phyloP scores from a whole-genome alignment of 2,113 vertebrate species.

The Pampusana beccarii region DNA sequence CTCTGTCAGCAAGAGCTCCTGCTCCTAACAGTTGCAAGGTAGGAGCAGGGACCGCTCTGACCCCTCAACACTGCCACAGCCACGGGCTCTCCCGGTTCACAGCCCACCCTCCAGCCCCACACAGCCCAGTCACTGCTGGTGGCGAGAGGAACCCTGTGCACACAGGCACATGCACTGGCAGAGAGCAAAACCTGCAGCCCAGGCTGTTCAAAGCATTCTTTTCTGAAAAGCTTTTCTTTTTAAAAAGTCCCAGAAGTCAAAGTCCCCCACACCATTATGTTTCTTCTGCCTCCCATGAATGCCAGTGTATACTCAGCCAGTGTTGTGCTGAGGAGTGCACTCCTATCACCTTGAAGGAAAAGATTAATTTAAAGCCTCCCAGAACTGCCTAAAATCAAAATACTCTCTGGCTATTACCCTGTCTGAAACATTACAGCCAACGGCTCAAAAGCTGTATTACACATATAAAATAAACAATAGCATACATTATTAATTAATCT shows the following conservation, averaged over 20 bases:
- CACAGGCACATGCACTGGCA: accelerated
- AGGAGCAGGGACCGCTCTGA: accelerated
- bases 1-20: background rate
- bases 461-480: background rate
- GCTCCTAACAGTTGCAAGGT: background rate
- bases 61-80: background rate
- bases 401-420: background rate
- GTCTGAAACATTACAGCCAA: background rate
- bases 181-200: background rate
- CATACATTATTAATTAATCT: background rate
- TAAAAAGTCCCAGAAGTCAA: background rate
- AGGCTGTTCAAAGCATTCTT: background rate
- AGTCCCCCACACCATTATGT: background rate
- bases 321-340: background rate
- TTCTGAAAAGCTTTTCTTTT: background rate
- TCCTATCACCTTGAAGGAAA: constrained; percentile 7
- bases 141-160: background rate
- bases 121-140: background rate
- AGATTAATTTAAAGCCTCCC: constrained; percentile 13
- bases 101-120: background rate
- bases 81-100: background rate
- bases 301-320: background rate
- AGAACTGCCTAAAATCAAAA: constrained; percentile 45
- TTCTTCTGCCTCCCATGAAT: background rate
- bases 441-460: background rate